phyloP scores from a whole-genome alignment of 2,888 invertebrate genomes.

The Microctonus aethiopoides region DNA sequence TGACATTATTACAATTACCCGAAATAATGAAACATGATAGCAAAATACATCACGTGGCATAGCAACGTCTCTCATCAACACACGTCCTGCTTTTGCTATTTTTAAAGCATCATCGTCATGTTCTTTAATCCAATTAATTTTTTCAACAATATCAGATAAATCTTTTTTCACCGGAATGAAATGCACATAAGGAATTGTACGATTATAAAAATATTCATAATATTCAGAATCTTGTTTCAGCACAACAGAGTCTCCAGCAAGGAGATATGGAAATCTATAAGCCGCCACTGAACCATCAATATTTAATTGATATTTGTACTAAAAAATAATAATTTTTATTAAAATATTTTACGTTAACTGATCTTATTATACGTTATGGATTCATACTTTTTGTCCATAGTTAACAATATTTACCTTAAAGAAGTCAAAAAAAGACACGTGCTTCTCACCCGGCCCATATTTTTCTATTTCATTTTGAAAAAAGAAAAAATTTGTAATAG shows the following conservation, averaged over 20 bases:
- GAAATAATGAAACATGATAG: slow-evolving; percentile 81
- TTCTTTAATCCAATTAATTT: slow-evolving; percentile 80
- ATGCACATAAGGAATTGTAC: slow-evolving; percentile 81
- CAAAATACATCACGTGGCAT: slow-evolving; percentile 88
- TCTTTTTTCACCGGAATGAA: slow-evolving; percentile 85
- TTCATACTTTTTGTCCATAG: background rate
- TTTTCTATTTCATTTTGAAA: slow-evolving; percentile 84
- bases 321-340: slow-evolving; percentile 53
- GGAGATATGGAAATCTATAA: slow-evolving; percentile 90
- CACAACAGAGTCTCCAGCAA: slow-evolving; percentile 88
- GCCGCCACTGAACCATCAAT: slow-evolving; percentile 98
- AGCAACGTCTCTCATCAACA: slow-evolving; percentile 81
- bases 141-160: slow-evolving; percentile 82
- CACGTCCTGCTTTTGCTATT: slow-evolving; percentile 76
- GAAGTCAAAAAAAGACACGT: slow-evolving; percentile 91
- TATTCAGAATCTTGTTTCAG: slow-evolving; percentile 94
- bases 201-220: slow-evolving; percentile 92
- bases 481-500: slow-evolving; percentile 96
- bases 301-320: slow-evolving; percentile 96
- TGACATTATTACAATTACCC: slow-evolving; percentile 70
- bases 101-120: slow-evolving; percentile 76
- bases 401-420: slow-evolving; percentile 80
- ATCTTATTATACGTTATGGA: too few relatives aligned
- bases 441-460: slow-evolving; percentile 87
- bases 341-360: background rate